Evolutionary conservation across 2,888 invertebrate species (phyloP).

Genomic region (Caenorhabditis plicata): DNA sequence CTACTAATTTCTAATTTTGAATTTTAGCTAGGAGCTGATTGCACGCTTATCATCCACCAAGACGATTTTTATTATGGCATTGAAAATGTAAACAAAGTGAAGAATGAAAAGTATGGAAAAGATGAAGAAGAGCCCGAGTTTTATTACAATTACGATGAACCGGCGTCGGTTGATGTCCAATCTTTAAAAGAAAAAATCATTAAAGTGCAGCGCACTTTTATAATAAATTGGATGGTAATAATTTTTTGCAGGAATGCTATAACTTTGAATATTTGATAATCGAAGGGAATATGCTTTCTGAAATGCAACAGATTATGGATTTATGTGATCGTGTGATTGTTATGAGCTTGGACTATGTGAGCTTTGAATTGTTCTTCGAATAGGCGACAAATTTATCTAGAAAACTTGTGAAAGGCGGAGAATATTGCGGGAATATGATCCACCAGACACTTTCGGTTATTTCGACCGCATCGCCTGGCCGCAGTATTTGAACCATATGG

Average conservation of each 20-base stretch:
- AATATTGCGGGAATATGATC: conserved; percentile 73
- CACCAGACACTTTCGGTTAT: conserved; percentile 84
- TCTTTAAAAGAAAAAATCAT: conserved; percentile 6
- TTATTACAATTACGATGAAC: conserved; percentile 36
- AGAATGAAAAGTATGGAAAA: too few relatives aligned
- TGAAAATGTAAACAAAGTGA: conserved; percentile 53
- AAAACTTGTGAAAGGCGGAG: conserved; percentile 54
- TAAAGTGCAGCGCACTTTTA: conserved; percentile 1
- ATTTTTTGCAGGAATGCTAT: conserved; percentile 8
- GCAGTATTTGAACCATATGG: conserved; percentile 71
- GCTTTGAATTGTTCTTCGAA: not conserved
- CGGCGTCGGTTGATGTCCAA: conserved; percentile 15
- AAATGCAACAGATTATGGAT: conserved; percentile 44
- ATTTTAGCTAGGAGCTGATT: conserved; percentile 26
- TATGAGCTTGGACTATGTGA: conserved; percentile 51
- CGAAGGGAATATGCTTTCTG: conserved; percentile 62
- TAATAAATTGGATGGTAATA: not conserved
- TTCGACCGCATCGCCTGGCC: conserved; percentile 78
- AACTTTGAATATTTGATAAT: conserved; percentile 48
- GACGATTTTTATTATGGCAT: conserved; percentile 52
- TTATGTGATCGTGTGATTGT: conserved; percentile 50
- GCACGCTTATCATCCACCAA: conserved; percentile 43
- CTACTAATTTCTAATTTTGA: too few relatives aligned
- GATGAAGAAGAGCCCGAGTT: conserved; percentile 13
- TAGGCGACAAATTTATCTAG: conserved; percentile 12